These are phyloP conservation scores for Trachymyrmex septentrionalis DNA, from an alignment of 1,140 invertebrate species.

Conservation along the genomic window DNA sequence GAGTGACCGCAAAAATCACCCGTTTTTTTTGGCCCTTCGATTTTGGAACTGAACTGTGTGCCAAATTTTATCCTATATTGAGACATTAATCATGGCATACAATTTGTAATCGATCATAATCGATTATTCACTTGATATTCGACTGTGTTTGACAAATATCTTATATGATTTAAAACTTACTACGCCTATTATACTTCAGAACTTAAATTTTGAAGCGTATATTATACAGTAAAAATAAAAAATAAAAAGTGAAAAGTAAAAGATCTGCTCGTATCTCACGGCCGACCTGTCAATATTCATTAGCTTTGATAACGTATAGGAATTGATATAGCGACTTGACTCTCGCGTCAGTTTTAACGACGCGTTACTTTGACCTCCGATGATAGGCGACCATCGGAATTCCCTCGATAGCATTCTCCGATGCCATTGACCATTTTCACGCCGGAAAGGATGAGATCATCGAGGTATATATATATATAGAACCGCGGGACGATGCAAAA, in stretches of 20 bases:
- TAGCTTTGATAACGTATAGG: neutral
- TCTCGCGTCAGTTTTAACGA: neutral
- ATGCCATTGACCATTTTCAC: conserved; percentile 35
- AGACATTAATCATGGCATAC: too few species aligned
- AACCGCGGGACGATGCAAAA: neutral
- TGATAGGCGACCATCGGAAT: neutral
- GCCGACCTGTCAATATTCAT: conserved; percentile 31
- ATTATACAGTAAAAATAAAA: neutral
- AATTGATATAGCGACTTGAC: neutral
- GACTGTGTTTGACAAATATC: too few species aligned
- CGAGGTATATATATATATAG: conserved; percentile 50
- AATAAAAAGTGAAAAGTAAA: neutral
- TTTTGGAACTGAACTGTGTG: too few species aligned
- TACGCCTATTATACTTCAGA: too few species aligned
- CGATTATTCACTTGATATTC: too few species aligned
- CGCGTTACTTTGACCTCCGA: conserved; percentile 31
- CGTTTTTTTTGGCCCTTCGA: too few species aligned
- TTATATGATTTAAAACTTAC: too few species aligned
- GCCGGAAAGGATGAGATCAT: conserved; percentile 66
- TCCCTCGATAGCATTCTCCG: neutral
- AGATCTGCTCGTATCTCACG: neutral
- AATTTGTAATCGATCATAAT: too few species aligned
- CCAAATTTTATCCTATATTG: too few species aligned
- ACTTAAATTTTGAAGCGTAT: neutral
- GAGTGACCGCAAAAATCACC: too few species aligned